Conservation (phyloP, 2,113 vertebrate species). For the Trinectes maculatus region DNA sequence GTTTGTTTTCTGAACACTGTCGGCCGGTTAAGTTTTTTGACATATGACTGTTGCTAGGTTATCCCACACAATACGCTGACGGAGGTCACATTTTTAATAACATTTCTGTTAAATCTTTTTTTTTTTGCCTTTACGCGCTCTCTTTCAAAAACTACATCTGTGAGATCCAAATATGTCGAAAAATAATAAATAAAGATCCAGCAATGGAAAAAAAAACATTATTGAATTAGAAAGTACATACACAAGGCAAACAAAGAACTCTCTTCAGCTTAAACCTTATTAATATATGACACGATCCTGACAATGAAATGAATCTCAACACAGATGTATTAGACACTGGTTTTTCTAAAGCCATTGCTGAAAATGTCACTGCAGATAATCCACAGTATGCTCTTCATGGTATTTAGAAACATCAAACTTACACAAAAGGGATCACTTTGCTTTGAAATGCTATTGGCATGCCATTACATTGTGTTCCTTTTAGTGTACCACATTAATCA, state of each 20-base stretch:
- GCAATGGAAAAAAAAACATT: background rate
- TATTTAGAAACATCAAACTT: conserved; percentile 56
- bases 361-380: conserved; percentile 56
- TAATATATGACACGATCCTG: background rate
- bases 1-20: conserved; percentile 42
- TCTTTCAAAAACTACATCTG: background rate
- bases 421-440: conserved; percentile 18
- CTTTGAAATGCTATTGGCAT: conserved; percentile 44
- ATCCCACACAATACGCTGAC: background rate
- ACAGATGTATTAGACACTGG: background rate
- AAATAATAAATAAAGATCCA: background rate
- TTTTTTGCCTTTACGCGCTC: background rate
- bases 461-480: conserved; percentile 35
- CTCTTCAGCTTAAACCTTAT: background rate
- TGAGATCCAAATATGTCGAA: background rate
- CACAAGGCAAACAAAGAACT: background rate
- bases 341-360: conserved; percentile 14
- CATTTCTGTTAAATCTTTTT: background rate
- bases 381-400: conserved; percentile 32
- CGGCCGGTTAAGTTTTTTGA: conserved; percentile 17
- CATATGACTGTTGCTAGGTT: conserved; percentile 8
- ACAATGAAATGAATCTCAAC: background rate
- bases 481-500: conserved; percentile 43
- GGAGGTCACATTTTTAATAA: background rate
- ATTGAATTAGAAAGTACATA: background rate